A percentile compares a stretch with the other conserved stretches of the same genome.
Conservation (phyloP, 2,797 vertebrate genomes). For the Poeciliopsis presidionis region DNA sequence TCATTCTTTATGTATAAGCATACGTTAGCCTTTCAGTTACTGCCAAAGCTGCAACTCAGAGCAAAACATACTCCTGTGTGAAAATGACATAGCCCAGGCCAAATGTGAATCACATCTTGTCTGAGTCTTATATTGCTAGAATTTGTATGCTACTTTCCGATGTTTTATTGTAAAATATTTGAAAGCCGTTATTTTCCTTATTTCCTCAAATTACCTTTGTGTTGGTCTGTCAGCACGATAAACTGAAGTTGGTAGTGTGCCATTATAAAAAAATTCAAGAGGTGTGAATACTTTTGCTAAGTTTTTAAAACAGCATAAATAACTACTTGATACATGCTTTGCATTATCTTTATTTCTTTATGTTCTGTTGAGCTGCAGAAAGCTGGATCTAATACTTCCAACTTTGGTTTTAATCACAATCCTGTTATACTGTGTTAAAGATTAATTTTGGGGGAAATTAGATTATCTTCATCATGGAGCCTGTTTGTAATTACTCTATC, state of each 20-base stretch:
- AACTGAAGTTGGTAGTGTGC: not conserved
- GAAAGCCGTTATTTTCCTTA: not conserved
- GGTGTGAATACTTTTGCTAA: not conserved
- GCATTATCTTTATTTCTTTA: not conserved
- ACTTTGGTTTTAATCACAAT: conserved; percentile 5
- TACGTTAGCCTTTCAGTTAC: not conserved
- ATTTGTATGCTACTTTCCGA: not conserved
- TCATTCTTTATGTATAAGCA: not conserved
- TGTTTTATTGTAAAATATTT: not conserved
- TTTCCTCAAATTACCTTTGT: not conserved
- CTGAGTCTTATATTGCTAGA: not conserved
- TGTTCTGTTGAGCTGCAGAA: not conserved
- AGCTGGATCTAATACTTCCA: not conserved
- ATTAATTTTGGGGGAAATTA: conserved; percentile 10
- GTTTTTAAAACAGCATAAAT: not conserved
- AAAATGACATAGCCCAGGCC: not conserved
- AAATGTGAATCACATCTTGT: not conserved
- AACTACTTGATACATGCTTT: not conserved
- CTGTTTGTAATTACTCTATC: conserved; percentile 32
- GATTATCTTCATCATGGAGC: conserved; percentile 3
- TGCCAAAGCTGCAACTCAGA: not conserved
- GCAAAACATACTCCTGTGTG: too few relatives aligned
- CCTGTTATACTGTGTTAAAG: not conserved
- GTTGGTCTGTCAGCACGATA: not conserved
- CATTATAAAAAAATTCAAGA: not conserved